phyloP scores from a whole-genome alignment of 2,797 vertebrate species.

The Neosalanx taihuensis region DNA sequence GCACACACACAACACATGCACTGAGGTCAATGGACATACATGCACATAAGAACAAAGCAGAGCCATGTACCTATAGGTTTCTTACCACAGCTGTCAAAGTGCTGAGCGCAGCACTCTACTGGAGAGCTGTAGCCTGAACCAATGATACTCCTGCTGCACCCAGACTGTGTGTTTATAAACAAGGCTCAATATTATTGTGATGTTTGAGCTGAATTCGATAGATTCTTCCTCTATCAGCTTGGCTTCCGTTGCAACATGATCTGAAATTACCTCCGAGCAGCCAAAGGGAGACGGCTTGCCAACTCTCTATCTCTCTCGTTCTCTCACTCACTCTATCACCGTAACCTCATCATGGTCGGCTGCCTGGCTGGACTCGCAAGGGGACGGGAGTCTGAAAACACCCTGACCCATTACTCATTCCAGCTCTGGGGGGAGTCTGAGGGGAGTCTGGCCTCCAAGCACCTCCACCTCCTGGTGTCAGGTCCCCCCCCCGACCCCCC shows the following conservation, averaged over 20 bases:
- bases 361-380: slow-evolving; percentile 50
- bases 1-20: neutral
- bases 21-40: neutral
- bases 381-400: slow-evolving; percentile 68
- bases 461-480: slow-evolving; percentile 22
- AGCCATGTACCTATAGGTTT: slow-evolving; percentile 7
- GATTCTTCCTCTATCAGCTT: slow-evolving; percentile 67
- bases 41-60: neutral
- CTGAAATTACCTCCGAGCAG: slow-evolving; percentile 66
- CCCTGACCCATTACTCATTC: slow-evolving; percentile 67
- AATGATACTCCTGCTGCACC: slow-evolving; percentile 58
- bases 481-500: slow-evolving; percentile 32
- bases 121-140: slow-evolving; percentile 16
- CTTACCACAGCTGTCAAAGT: neutral
- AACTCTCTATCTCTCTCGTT: slow-evolving; percentile 13
- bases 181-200: slow-evolving; percentile 76
- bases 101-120: slow-evolving; percentile 17
- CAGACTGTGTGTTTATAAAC: slow-evolving; percentile 71
- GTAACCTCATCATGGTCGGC: slow-evolving; percentile 70
- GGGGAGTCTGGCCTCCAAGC: slow-evolving; percentile 51
- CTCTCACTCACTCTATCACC: slow-evolving; percentile 47
- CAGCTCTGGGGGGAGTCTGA: slow-evolving; percentile 53
- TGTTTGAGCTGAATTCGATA: slow-evolving; percentile 73
- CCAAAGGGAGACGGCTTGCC: slow-evolving; percentile 62
- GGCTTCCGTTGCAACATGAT: slow-evolving; percentile 70